Percentiles rank a stretch among this genome's conserved stretches.
Conservation (phyloP, 2,888 invertebrate species). For the Sphecodes monilicornis region DNA sequence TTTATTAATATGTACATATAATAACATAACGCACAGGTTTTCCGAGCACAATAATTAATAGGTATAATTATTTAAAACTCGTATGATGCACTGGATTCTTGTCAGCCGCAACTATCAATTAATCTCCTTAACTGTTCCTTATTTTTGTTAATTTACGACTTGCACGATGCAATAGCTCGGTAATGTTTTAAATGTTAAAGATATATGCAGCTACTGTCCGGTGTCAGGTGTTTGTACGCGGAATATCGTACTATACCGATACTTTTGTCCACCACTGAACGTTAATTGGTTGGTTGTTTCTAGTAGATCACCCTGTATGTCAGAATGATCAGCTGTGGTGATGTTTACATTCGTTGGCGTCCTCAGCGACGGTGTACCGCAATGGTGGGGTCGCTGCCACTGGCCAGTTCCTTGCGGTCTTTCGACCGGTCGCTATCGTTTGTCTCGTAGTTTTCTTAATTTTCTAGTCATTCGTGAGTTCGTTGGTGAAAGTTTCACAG, state of each 20-base stretch:
- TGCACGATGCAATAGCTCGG: background rate
- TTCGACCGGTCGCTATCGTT: conserved; percentile 70
- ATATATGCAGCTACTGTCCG: background rate
- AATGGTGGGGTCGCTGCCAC: conserved; percentile 69
- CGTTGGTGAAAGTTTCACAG: conserved; percentile 41
- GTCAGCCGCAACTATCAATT: background rate
- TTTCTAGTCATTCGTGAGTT: conserved; percentile 36
- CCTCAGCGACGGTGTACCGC: conserved; percentile 58
- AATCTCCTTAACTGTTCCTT: background rate
- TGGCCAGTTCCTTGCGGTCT: conserved; percentile 74
- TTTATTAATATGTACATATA: too few species aligned
- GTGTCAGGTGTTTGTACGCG: background rate
- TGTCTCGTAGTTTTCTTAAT: conserved; percentile 33
- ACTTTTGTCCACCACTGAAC: background rate
- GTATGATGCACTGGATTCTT: background rate
- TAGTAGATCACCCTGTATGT: conserved; percentile 21
- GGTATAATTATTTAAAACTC: background rate
- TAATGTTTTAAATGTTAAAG: background rate
- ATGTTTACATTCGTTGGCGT: conserved; percentile 76
- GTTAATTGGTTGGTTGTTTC: background rate
- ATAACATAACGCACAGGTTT: too few species aligned
- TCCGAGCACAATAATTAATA: too few species aligned
- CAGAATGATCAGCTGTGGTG: conserved; percentile 74
- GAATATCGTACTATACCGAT: background rate
- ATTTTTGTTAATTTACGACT: background rate